Evolutionary conservation across 2,888 invertebrate species (phyloP), one percentile per base, ranked within the genome.

Genomic region (Cheilosia vulpina): DNA sequence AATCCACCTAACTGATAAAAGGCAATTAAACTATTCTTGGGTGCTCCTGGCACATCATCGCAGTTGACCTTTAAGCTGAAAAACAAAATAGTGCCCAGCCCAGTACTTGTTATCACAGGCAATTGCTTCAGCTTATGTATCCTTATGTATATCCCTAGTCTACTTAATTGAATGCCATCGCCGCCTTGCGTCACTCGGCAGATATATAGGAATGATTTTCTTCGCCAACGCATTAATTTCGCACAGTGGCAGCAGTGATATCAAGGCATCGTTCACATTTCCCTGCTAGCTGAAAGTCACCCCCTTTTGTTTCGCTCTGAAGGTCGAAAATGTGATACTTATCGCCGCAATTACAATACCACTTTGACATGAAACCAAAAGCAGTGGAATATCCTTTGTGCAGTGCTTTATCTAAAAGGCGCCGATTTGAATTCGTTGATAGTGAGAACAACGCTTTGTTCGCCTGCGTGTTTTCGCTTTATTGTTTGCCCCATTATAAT

Each of bases 371-470:
- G 66, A 73, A 73, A 53, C 62, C 45, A 53, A 24, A 38, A 38
- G 27, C 58, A 60, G 38, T 60, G 15, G 38, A 66, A 47, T 60
- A 34, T 53, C 47, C 45, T 34, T 73, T 66, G 31, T 60, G 53
- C 17, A 47, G 21, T 62, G 13, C 17, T 53, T 62, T 47, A 53
- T 80, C 47, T 47, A 72, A 66, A 80, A 69, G 80, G 80, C 69
- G 75, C 80, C 68, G 80, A 75, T 80, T 80, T 80, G 62, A 73
- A 75, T 80, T 80, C 62, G 43, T 41, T 68, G 80, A 80, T 80
- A 63, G 31, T 41, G 17, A 62, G n/a, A 47, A 68, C 55, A 62
- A 63, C 27, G 47, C 47, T 50, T 41, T 50, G 50, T 72, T 66
- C 7, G 38, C 19, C 47, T 38, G 4, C 50, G 41, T 31, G 3